Base-by-base conservation (phyloP, 2,113 vertebrate genomes). In the Tetrax tetrax region DNA sequence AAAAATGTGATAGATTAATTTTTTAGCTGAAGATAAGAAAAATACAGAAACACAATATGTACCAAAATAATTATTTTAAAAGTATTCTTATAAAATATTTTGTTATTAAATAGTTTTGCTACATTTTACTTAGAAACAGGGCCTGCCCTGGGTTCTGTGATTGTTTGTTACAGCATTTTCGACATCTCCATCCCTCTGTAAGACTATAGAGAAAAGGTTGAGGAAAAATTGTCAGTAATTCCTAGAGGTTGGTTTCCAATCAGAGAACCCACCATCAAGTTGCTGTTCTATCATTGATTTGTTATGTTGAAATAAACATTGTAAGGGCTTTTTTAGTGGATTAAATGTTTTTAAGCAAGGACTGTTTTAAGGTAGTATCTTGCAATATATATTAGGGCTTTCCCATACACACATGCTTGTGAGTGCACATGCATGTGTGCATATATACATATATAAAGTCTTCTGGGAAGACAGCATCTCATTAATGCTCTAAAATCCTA, bases 351-450 rank as follows among this genome's bases (percentile, higher is more conserved):
- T 71, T 37, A 61, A 87, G 8, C 7, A 38, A 66, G 7, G 19
- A 74, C 9, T 70, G 47, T 70, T 90, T 89, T 28, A 77, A 90
- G 13, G 25, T 33, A 43, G 7, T 60, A 47, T 57, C 22, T 57
- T 54, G 6, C 14, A 13, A 53, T 51, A 27, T 59, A 6, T 63
- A 35, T 69, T 35, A 37, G 47, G 60, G 17, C 5, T 57, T 47
- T 85, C 41, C 35, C 16, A 28, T 21, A 19, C 10, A 33, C 17
- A 7, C 5, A 2, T 51, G 31, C 10, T 66, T 16, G 5, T 4
- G 1, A 81, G 59, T 41, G 12, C 0, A 0, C 15, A 4, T 15
- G 10, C 3, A 1, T 25, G n/a, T 64, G 14, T 37, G 27, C 54
- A 37, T 53, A 63, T 33, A 28, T 35, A 23, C 7, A 15, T 23